These are phyloP conservation scores for Hypsopygia costalis DNA, from an alignment of 2,888 invertebrate genomes.

Conservation along the genomic window DNA sequence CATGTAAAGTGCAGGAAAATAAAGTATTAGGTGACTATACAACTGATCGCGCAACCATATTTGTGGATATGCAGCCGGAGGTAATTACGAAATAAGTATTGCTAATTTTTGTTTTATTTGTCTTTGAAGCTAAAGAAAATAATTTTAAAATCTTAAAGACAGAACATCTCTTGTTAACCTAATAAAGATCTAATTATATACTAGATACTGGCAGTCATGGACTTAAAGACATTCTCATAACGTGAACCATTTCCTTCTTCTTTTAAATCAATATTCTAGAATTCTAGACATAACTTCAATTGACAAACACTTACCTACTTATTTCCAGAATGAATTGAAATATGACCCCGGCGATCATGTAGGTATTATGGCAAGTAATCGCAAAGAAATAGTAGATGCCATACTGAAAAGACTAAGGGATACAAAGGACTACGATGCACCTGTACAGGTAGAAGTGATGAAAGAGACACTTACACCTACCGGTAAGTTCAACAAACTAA, in stretches of 20 bases:
- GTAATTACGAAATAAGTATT: slow-evolving; percentile 42
- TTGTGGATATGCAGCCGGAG: slow-evolving; percentile 77
- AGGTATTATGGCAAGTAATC: slow-evolving; percentile 93
- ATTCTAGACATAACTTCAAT: too few relatives aligned
- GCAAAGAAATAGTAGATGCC: slow-evolving; percentile 87
- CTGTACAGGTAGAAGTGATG: slow-evolving; percentile 88
- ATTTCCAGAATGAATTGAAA: slow-evolving; percentile 70
- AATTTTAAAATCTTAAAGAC: too few relatives aligned
- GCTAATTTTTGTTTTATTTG: too few relatives aligned
- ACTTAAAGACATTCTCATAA: too few relatives aligned
- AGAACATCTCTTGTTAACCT: too few relatives aligned
- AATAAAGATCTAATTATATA: too few relatives aligned
- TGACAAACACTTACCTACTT: too few relatives aligned
- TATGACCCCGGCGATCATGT: slow-evolving; percentile 97
- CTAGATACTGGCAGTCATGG: too few relatives aligned
- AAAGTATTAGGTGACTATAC: slow-evolving; percentile 81
- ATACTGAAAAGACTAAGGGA: slow-evolving; percentile 86
- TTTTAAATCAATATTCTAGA: too few relatives aligned
- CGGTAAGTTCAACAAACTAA: too few relatives aligned
- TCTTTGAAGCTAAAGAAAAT: too few relatives aligned
- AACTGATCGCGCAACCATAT: slow-evolving; percentile 78
- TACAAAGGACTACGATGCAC: slow-evolving; percentile 83
- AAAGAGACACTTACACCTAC: slow-evolving; percentile 92
- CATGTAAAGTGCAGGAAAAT: slow-evolving; percentile 75
- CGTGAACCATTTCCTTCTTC: too few relatives aligned